Percentiles rank a stretch among this genome's conserved stretches.
phyloP scores from a whole-genome alignment of 2,888 invertebrate genomes.

The Diaprepes abbreviatus region DNA sequence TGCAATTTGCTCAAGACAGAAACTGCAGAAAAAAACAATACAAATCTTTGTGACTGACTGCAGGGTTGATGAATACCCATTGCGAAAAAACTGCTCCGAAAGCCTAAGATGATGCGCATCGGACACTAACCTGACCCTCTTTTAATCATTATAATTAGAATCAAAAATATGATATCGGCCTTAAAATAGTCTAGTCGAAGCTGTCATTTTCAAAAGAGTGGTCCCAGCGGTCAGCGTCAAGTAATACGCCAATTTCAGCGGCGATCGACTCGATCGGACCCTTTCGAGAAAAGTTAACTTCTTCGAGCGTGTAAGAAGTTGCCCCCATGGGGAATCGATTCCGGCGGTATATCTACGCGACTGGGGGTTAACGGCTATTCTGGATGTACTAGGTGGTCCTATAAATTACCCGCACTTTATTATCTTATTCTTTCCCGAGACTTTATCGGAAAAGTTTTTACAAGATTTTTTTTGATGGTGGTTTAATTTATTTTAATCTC shows the following conservation, averaged over 20 bases:
- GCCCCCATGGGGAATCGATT: slow-evolving; percentile 64
- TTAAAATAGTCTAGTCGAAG: slow-evolving; percentile 15
- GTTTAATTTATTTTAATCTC: slow-evolving; percentile 3
- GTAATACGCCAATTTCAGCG: slow-evolving; percentile 66
- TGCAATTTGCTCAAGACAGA: no score
- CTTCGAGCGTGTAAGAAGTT: slow-evolving; percentile 64
- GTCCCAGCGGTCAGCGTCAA: slow-evolving; percentile 62
- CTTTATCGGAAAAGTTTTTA: slow-evolving; percentile 38
- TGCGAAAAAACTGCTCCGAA: no score
- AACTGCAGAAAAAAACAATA: no score
- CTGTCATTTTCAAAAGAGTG: slow-evolving; percentile 50
- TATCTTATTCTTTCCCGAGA: slow-evolving; percentile 48
- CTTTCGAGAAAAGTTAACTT: slow-evolving; percentile 58
- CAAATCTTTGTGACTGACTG: no score
- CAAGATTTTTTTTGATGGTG: slow-evolving; percentile 26
- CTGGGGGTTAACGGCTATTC: slow-evolving; percentile 62
- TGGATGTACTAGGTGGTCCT: slow-evolving; percentile 57
- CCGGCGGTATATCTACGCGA: slow-evolving; percentile 47
- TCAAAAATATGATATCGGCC: not conserved
- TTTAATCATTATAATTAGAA: no score
- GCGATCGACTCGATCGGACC: slow-evolving; percentile 65
- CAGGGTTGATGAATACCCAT: no score
- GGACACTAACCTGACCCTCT: no score
- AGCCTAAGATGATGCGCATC: no score
- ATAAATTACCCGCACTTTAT: slow-evolving; percentile 52